Percentiles rank a stretch among this genome's conserved stretches.
phyloP scores from a whole-genome alignment of 2,888 invertebrate species.

The Dexiosoma caninum region DNA sequence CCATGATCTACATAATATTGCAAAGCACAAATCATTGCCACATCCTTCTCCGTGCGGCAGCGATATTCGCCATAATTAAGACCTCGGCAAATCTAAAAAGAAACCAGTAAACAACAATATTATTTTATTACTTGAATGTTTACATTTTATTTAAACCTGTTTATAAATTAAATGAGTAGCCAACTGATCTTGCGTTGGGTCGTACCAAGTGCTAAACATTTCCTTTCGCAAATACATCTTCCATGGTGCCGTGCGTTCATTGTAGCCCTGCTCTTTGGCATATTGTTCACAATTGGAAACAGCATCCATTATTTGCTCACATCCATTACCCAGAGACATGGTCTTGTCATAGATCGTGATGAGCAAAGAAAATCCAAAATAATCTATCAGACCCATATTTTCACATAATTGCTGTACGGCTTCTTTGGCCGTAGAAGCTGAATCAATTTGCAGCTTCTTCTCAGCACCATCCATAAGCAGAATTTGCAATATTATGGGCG shows the following conservation, averaged over 20 bases:
- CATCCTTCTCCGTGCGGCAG: conserved; percentile 88
- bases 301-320: conserved; percentile 96
- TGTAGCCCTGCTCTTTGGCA: conserved; percentile 91
- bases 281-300: conserved; percentile 97
- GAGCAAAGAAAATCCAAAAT: conserved; percentile 94
- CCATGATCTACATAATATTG: conserved; percentile 93
- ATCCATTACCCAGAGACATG: conserved; percentile 91
- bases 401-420: conserved; percentile 89
- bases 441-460: conserved; percentile 90
- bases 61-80: conserved; percentile 95
- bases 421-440: conserved; percentile 93
- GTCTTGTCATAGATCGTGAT: conserved; percentile 94
- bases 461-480: conserved; percentile 92
- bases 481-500: conserved; percentile 88
- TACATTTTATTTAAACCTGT: conserved; percentile 79
- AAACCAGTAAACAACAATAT: background rate
- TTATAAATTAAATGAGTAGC: conserved; percentile 94
- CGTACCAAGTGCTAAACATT: conserved; percentile 95
- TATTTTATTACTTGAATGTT: background rate
- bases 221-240: conserved; percentile 91
- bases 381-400: conserved; percentile 86
- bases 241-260: conserved; percentile 93
- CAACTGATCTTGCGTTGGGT: conserved; percentile 87
- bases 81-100: conserved; percentile 83
- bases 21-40: conserved; percentile 92